Evolutionary conservation across 1,140 invertebrate genomes (phyloP).

Genomic region (Neocloeon triangulifer): DNA sequence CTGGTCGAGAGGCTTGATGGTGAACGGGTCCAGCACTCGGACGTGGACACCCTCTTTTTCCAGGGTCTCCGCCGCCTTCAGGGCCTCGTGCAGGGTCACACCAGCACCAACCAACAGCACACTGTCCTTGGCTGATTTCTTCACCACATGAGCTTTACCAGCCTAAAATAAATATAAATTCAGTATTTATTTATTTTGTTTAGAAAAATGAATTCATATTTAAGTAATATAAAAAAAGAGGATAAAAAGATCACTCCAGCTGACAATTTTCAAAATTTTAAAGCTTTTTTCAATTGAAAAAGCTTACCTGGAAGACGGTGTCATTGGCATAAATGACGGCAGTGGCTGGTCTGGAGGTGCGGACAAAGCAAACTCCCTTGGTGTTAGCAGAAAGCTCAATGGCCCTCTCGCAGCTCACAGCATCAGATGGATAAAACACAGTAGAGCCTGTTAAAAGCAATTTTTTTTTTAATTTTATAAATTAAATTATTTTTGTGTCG

Average conservation of each 20-base stretch:
- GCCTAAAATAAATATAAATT: too few relatives aligned
- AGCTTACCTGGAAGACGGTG: constrained; percentile 54
- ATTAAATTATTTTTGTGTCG: not conserved
- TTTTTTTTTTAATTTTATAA: not conserved
- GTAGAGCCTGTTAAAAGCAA: constrained; percentile 32
- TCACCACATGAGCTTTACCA: constrained; percentile 61
- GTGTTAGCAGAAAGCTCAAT: constrained; percentile 92
- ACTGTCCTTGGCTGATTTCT: constrained; percentile 45
- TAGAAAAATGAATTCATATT: too few relatives aligned
- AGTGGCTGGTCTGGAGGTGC: constrained; percentile 82
- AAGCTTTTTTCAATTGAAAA: too few relatives aligned
- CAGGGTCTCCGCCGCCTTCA: constrained; percentile 63
- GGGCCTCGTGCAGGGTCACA: constrained; percentile 76
- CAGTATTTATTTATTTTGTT: too few relatives aligned
- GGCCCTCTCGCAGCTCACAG: constrained; percentile 79
- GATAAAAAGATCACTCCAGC: too few relatives aligned
- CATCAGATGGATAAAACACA: constrained; percentile 93
- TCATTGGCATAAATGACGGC: constrained; percentile 72
- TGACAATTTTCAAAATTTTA: too few relatives aligned
- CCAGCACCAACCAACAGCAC: constrained; percentile 78
- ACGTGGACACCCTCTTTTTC: constrained; percentile 40
- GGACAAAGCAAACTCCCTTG: constrained; percentile 85
- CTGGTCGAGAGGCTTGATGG: constrained; percentile 84
- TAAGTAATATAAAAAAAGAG: too few relatives aligned
- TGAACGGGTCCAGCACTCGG: constrained; percentile 82